Conservation (phyloP, 2,888 invertebrate species). For the Himalopsyche kuldschensis region DNA sequence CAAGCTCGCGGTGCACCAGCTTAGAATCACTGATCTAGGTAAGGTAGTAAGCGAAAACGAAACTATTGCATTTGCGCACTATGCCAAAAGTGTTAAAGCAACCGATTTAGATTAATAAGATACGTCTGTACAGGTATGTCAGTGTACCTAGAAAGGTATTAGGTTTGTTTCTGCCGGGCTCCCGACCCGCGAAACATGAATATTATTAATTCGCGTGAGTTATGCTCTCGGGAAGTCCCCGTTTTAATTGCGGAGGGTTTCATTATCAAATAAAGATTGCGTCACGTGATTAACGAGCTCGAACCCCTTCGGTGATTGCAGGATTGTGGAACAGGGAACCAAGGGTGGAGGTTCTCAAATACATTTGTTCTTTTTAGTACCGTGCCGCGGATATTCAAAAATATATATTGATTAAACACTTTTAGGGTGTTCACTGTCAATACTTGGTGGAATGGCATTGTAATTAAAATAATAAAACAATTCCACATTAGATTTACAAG, state of each 20-base stretch:
- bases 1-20: too few species aligned
- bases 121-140: neutral
- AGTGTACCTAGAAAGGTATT: neutral
- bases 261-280: conserved; percentile 32
- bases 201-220: conserved; percentile 31
- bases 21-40: too few species aligned
- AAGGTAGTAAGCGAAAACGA: too few species aligned
- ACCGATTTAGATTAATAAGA: neutral
- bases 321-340: neutral
- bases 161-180: neutral
- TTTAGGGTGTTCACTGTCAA: too few species aligned
- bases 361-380: neutral
- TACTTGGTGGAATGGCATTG: too few species aligned
- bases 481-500: too few species aligned
- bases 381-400: too few species aligned
- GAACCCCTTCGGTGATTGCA: neutral
- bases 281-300: conserved; percentile 15
- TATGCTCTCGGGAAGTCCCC: conserved; percentile 21
- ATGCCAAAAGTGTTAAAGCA: neutral
- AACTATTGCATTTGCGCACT: neutral
- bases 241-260: conserved; percentile 29
- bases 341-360: neutral
- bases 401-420: too few species aligned
- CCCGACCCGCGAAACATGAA: conserved; percentile 19
- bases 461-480: too few species aligned